These are phyloP conservation scores for Neomorphus geoffroyi DNA, from an alignment of 2,797 vertebrate species.

Conservation along the genomic window DNA sequence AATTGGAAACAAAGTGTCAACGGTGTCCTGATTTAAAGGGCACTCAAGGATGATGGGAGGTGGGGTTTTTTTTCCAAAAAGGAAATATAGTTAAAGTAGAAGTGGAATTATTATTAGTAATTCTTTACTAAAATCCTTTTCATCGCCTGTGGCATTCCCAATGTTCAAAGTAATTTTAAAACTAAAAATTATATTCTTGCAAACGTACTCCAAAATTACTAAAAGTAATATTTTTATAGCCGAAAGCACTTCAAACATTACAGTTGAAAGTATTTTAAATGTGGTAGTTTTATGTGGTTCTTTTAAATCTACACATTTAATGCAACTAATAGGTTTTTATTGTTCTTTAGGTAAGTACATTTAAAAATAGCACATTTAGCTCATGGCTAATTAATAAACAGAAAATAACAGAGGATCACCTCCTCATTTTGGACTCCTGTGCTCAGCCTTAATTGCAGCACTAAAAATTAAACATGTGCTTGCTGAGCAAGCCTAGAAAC, in stretches of 20 bases:
- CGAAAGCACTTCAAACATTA: constrained; percentile 56
- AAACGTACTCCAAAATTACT: constrained; percentile 63
- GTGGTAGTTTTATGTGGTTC: background rate
- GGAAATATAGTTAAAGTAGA: constrained; percentile 66
- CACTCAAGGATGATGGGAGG: constrained; percentile 69
- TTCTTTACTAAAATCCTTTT: constrained; percentile 43
- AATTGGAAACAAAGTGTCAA: constrained; percentile 79
- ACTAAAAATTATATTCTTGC: constrained; percentile 42
- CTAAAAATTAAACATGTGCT: background rate
- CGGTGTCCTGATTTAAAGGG: constrained; percentile 73
- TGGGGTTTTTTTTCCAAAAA: background rate
- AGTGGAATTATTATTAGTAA: constrained; percentile 49
- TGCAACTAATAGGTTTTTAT: background rate
- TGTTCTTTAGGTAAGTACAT: background rate
- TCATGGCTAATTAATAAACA: background rate
- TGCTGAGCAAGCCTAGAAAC: background rate
- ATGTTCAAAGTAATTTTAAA: constrained; percentile 40
- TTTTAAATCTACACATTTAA: background rate
- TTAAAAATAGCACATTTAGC: background rate
- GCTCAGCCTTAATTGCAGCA: background rate
- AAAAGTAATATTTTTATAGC: constrained; percentile 57
- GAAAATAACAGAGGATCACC: background rate
- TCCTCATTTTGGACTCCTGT: background rate
- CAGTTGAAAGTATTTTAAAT: background rate
- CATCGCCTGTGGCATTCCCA: constrained; percentile 12